These are phyloP conservation scores for Eublepharis macularius DNA, from an alignment of 2,113 vertebrate species.

Conservation along the genomic window DNA sequence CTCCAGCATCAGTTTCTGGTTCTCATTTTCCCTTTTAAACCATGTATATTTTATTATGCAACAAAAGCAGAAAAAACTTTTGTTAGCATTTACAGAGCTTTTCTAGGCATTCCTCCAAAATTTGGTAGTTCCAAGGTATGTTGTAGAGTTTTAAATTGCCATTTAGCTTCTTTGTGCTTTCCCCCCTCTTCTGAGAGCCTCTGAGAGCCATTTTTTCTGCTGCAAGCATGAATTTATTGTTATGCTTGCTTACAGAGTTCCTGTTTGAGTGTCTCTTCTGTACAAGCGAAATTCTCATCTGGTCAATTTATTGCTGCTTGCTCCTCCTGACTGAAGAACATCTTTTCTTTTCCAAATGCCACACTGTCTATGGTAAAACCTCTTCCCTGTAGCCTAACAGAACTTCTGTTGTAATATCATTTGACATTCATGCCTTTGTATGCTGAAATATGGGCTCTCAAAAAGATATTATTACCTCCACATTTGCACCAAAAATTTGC, in stretches of 20 bases:
- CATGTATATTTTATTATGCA: background rate
- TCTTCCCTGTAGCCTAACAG: slow-evolving; percentile 3
- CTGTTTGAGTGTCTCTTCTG: slow-evolving; percentile 83
- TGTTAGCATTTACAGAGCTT: slow-evolving; percentile 18
- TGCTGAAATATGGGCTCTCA: background rate
- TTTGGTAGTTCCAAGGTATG: background rate
- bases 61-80: background rate
- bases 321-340: slow-evolving; percentile 86
- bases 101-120: background rate
- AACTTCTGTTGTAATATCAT: background rate
- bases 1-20: background rate
- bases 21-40: background rate
- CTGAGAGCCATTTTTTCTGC: slow-evolving; percentile 34
- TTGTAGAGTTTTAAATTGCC: background rate
- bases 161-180: background rate
- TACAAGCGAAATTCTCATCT: slow-evolving; percentile 83
- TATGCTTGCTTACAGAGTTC: slow-evolving; percentile 74
- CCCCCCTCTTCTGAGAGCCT: slow-evolving; percentile 18
- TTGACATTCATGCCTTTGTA: background rate
- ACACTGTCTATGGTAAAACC: slow-evolving; percentile 91
- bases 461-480: background rate
- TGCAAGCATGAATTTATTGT: slow-evolving; percentile 22
- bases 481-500: too few species aligned
- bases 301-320: slow-evolving; percentile 88
- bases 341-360: slow-evolving; percentile 93